Base-by-base conservation (phyloP, 2,797 vertebrate species). In the Epinephelus awoara region DNA sequence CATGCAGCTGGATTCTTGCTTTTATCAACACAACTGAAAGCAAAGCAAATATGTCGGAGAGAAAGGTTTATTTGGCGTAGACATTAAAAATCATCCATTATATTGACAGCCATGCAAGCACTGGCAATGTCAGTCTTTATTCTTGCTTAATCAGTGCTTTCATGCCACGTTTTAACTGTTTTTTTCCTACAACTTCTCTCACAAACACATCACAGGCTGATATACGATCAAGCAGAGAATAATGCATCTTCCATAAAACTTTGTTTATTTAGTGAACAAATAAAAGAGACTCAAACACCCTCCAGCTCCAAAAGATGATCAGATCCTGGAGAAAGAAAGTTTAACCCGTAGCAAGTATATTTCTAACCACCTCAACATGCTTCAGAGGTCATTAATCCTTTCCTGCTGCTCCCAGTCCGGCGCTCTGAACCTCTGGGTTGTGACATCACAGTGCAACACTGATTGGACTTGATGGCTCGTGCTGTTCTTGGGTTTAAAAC, bases 401-500 rank as follows among this genome's bases (percentile, higher is more conserved):
- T 83, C 88, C 79, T 81, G 85, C 89, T 88, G 88, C 80, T 81
- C 77, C 58, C 67, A 25, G 75, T 18, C 67, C 46, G 5, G 49
- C 19, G 3, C 80, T 63, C 76, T 85, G 62, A 77, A 68, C 69
- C 80, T 80, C 84, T 86, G 87, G 74, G 80, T 72, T 80, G 77
- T 88, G 83, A 71, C 84, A 83, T 21, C 79, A 65, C 74, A 77
- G 80, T 75, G 66, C 67, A 88, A 44, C 6, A 14, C 83, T 92
- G 89, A 94, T 94, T 91, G 85, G 75, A 91, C 91, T 70, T 90
- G 92, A 91, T 88, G 88, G 92, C 85, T 91, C 77, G 40, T 70
- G 88, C 93, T 91, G 90, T 90, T 90, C 84, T 92, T 90, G 88
- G 82, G 86, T 88, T 14, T 27, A 74, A 79, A 84, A 94, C 56